Base-by-base conservation (phyloP, 2,888 invertebrate genomes). In the Plagiodera versicolora region DNA sequence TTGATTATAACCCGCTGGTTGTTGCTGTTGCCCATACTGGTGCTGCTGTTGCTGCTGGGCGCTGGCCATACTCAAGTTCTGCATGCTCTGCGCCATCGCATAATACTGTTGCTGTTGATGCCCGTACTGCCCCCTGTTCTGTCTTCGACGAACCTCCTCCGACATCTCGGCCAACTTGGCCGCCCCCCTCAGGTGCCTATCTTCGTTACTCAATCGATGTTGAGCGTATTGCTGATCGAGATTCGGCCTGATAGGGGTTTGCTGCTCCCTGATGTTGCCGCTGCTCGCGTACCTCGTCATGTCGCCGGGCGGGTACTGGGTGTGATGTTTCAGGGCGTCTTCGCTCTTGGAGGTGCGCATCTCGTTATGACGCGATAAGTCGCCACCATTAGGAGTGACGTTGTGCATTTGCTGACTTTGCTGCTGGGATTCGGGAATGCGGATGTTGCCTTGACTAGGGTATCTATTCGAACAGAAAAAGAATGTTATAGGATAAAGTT, bases 131-230 rank as follows among this genome's bases (percentile, higher is more conserved):
- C 71, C 65, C 39, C 82, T 79, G 65, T 82, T 84, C 67, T 84
- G 84, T 16, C 89, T 77, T 49, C 90, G 80, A 61, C 89, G 80
- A 9, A 91, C 88, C 75, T 93, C 91, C 73, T 94, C 91, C 2
- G 90, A 87, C 90, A 92, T 73, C 79, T 92, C 92, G 3, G 88
- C 87, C 60, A 91, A 81, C 75, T 91, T 89, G 0, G 89, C 89
- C 46, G 84, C 81, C 1, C 86, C 84, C 20, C 79, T 68, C 30
- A 77, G 47, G 30, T 70, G 63, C 45, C 71, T 55, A 20, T 72
- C 72, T 17, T 72, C 72, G 39, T 68, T 67, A 50, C 66, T 68
- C 54, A 18, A 71, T 71, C 19, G 69, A 67, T 14, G 61, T 28
- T 30, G 65, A 50, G 52, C 70, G 70, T n/a, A 46, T 69, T 65